Evolutionary conservation across 2,888 invertebrate species (phyloP).

Genomic region (Pseudococcus jackbeardsleyi): DNA sequence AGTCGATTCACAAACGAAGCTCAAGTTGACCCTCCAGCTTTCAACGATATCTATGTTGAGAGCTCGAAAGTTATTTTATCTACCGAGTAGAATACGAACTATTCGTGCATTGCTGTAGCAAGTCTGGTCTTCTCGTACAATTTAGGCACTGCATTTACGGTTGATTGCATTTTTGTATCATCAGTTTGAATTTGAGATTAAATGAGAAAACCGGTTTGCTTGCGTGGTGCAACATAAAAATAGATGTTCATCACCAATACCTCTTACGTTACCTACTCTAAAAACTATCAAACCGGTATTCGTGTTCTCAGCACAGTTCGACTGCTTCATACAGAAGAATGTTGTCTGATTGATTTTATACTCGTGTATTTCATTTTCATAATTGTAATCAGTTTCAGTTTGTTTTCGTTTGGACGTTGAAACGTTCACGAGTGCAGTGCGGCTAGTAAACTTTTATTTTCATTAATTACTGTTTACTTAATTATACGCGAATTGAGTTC

Average conservation of each 20-base stretch:
- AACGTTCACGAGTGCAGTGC: background rate
- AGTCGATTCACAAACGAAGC: background rate
- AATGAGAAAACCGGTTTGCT: background rate
- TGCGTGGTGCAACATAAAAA: background rate
- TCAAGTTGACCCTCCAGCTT: background rate
- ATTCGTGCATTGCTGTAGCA: background rate
- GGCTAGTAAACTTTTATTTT: background rate
- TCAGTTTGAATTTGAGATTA: background rate
- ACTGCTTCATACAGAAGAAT: background rate
- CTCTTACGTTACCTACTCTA: background rate
- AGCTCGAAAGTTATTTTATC: background rate
- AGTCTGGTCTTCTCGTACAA: background rate
- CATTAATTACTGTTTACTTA: background rate
- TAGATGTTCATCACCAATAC: background rate
- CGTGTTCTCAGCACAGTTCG: background rate
- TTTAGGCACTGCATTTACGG: background rate
- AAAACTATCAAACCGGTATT: constrained; percentile 25
- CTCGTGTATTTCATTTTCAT: constrained; percentile 14
- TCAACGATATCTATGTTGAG: background rate
- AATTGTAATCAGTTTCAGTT: constrained; percentile 24
- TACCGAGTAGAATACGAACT: background rate
- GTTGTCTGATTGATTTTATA: background rate
- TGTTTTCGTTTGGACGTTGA: background rate
- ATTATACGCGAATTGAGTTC: background rate
- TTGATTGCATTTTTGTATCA: background rate